Conservation (phyloP, 2,113 vertebrate genomes). For the Lutjanus erythropterus region DNA sequence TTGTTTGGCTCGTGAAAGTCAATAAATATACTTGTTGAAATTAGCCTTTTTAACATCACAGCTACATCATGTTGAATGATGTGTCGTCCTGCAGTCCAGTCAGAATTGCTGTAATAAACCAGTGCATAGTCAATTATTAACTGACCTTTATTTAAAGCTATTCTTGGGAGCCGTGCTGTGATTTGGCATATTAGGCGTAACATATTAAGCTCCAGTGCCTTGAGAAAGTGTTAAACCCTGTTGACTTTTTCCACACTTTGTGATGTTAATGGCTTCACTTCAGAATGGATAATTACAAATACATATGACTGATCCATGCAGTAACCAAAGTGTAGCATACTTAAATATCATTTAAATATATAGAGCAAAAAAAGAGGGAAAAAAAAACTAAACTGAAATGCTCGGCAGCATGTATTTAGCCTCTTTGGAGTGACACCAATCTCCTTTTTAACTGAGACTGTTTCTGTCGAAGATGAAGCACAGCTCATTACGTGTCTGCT, state of each 20-base stretch:
- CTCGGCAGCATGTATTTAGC: too few species aligned
- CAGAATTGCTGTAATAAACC: conserved; percentile 33
- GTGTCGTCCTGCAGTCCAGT: background rate
- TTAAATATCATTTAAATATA: background rate
- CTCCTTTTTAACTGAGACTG: background rate
- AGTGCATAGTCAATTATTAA: conserved; percentile 46
- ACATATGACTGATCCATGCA: background rate
- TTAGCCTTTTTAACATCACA: conserved; percentile 6
- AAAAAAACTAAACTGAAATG: background rate
- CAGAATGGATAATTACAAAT: conserved; percentile 9
- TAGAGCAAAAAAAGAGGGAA: background rate
- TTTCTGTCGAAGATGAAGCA: conserved; percentile 4
- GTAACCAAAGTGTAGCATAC: background rate
- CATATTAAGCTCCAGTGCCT: background rate
- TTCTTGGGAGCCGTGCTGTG: background rate
- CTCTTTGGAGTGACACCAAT: background rate
- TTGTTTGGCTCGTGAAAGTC: too few species aligned
- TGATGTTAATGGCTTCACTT: background rate
- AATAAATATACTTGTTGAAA: too few species aligned
- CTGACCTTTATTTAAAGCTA: conserved; percentile 55
- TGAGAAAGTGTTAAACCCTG: background rate
- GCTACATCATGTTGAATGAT: conserved; percentile 20
- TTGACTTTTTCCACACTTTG: conserved; percentile 25
- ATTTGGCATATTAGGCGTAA: background rate
- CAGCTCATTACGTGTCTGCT: conserved; percentile 3